These are phyloP conservation scores for Peromyscus polionotus DNA, from an alignment of 2,113 vertebrate genomes.

Conservation along the genomic window DNA sequence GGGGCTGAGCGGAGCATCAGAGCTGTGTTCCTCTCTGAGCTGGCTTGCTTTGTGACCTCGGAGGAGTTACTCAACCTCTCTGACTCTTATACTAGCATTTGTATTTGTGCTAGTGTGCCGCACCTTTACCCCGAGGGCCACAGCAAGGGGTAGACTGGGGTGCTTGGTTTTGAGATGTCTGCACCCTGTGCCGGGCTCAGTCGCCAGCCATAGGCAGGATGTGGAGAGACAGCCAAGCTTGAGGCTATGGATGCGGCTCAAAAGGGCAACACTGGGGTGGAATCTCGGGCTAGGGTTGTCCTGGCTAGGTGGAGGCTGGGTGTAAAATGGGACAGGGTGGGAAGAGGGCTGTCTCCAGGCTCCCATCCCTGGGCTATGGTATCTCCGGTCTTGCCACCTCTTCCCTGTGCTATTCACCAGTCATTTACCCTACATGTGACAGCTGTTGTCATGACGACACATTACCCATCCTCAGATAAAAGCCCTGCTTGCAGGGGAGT, in stretches of 20 bases:
- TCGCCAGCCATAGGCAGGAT: neutral
- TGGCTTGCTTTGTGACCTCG: slow-evolving; percentile 28
- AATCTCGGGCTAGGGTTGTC: neutral
- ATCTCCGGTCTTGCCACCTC: neutral
- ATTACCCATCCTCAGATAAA: slow-evolving; percentile 69
- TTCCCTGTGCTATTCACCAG: slow-evolving; percentile 50
- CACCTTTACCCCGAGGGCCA: neutral
- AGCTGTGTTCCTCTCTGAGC: neutral
- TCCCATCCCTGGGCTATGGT: neutral
- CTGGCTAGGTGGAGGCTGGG: neutral
- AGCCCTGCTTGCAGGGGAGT: slow-evolving; percentile 50
- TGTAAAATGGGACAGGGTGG: neutral
- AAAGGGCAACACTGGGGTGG: neutral
- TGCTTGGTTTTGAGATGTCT: neutral
- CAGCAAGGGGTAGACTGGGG: neutral
- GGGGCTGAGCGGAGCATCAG: neutral
- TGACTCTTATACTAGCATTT: neutral
- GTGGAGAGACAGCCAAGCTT: neutral
- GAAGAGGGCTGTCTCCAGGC: neutral
- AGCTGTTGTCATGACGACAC: slow-evolving; percentile 79
- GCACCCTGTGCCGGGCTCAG: neutral
- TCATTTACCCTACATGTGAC: slow-evolving; percentile 65
- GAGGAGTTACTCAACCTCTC: neutral
- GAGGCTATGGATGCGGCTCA: rapidly evolving
- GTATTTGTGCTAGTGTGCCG: neutral